phyloP scores from a whole-genome alignment of 2,888 invertebrate species.

The Leptopilina myrica region DNA sequence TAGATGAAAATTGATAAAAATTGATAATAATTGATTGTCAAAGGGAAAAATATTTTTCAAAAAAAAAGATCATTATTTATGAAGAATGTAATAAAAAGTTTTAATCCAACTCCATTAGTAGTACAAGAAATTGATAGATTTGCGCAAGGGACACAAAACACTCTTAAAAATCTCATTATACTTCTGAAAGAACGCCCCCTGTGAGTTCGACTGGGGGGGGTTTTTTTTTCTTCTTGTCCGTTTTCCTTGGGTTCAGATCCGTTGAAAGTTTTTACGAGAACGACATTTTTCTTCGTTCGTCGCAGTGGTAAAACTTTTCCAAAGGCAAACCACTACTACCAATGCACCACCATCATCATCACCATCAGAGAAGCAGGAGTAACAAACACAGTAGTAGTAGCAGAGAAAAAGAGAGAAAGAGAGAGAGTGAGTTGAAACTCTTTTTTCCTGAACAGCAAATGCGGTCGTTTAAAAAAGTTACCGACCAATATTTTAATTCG shows the following conservation, averaged over 20 bases:
- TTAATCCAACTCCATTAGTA: constrained; percentile 6
- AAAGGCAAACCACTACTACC: not conserved
- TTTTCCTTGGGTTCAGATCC: constrained; percentile 11
- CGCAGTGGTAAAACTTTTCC: constrained; percentile 22
- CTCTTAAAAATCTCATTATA: constrained; percentile 36
- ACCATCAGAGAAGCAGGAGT: not conserved
- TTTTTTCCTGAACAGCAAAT: constrained; percentile 16
- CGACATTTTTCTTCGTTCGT: constrained; percentile 37
- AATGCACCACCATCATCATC: no score
- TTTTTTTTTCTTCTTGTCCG: constrained; percentile 3
- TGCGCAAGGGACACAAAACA: constrained; percentile 28
- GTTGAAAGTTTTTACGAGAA: constrained; percentile 35
- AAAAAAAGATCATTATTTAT: not conserved
- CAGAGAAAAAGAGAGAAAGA: not conserved
- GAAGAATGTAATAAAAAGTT: constrained; percentile 1
- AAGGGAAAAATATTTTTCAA: not conserved
- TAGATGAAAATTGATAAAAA: not conserved
- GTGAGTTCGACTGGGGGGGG: not conserved
- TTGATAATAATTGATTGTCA: not conserved
- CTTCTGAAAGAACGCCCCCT: constrained; percentile 16
- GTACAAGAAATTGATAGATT: constrained; percentile 38
- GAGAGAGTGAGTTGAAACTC: not conserved
- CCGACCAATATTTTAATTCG: constrained; percentile 37
- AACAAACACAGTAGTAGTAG: not conserved
- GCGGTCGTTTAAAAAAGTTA: constrained; percentile 31